phyloP scores from a whole-genome alignment of 2,797 vertebrate genomes.

The Cichlasoma orientale region DNA sequence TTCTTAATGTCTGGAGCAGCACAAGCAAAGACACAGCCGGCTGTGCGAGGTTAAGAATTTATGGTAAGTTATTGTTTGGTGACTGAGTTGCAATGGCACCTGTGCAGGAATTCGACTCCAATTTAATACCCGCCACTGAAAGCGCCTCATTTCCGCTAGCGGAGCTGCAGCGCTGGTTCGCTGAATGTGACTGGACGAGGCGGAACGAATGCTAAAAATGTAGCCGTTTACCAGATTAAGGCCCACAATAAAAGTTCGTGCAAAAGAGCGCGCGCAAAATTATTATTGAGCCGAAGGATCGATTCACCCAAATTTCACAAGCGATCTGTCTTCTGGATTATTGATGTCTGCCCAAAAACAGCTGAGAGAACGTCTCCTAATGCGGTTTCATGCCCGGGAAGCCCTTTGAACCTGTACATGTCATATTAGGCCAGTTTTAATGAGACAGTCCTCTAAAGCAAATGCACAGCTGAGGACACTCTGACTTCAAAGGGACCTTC shows the following conservation, averaged over 20 bases:
- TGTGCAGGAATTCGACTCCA: slow-evolving; percentile 12
- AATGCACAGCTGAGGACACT: neutral
- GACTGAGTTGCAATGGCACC: slow-evolving; percentile 41
- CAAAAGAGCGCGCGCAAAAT: neutral
- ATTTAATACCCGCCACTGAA: slow-evolving; percentile 6
- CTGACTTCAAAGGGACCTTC: too few species aligned
- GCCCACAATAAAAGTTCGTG: neutral
- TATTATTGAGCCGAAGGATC: neutral
- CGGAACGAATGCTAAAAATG: slow-evolving; percentile 10
- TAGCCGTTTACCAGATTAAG: slow-evolving; percentile 5
- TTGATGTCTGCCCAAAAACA: neutral
- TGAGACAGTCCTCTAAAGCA: too few species aligned
- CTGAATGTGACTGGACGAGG: neutral
- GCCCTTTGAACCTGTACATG: neutral
- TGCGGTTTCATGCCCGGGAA: neutral
- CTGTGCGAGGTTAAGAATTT: slow-evolving; percentile 2
- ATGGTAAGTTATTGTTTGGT: slow-evolving; percentile 17
- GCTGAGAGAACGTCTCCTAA: neutral
- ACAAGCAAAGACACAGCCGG: slow-evolving; percentile 1
- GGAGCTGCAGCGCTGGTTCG: neutral
- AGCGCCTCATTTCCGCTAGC: neutral
- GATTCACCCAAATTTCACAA: neutral
- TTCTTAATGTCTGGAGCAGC: slow-evolving; percentile 10
- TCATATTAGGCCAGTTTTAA: neutral
- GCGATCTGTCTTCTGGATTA: neutral